Conservation (phyloP, 2,113 vertebrate species). For the Sturnus vulgaris region DNA sequence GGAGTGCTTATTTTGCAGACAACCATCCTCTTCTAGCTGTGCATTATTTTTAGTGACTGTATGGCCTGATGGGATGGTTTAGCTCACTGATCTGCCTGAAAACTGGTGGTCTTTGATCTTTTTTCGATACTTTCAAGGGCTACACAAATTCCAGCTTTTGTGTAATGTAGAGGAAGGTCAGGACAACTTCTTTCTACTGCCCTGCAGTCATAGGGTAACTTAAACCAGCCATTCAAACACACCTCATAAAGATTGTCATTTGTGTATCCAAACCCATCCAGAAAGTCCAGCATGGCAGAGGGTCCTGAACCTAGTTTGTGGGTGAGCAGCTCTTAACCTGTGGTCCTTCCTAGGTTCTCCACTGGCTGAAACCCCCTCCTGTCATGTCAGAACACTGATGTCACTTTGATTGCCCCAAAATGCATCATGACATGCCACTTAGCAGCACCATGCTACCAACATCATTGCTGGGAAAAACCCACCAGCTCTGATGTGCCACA, state of each 20-base stretch:
- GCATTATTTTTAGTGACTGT: neutral
- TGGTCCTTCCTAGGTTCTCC: neutral
- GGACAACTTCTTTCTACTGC: neutral
- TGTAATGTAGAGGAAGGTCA: neutral
- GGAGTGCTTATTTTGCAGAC: neutral
- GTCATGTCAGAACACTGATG: fast-evolving
- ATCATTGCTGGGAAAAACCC: neutral
- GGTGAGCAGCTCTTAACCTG: neutral
- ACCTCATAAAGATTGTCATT: neutral
- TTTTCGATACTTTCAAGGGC: neutral
- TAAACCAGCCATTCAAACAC: neutral
- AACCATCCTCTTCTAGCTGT: neutral
- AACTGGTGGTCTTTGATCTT: neutral
- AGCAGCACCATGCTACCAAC: neutral
- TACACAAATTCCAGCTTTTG: neutral
- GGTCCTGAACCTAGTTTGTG: neutral
- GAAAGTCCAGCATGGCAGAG: neutral
- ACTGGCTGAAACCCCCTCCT: fast-evolving
- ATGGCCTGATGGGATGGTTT: neutral
- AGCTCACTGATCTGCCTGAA: neutral
- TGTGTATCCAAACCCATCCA: neutral
- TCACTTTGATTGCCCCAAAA: neutral
- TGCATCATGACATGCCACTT: neutral
- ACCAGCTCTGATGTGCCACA: neutral
- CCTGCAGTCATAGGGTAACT: neutral